Base-by-base conservation (phyloP, 2,797 vertebrate species). In the Eupleurogrammus muticus region DNA sequence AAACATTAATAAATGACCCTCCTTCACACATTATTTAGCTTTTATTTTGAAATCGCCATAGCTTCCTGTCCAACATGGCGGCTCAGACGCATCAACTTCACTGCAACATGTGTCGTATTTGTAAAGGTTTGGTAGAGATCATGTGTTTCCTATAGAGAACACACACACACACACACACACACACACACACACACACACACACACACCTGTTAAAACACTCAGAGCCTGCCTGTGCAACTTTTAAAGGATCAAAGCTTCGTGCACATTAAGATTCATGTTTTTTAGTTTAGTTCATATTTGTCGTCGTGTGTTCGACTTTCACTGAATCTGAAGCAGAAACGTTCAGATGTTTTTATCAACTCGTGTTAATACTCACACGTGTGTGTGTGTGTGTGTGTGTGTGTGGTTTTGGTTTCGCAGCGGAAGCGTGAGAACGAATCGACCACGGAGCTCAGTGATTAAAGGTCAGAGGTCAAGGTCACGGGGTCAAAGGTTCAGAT, bases 151-250 rank as follows among this genome's bases (percentile, higher is more conserved):
- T 12, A 1, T 21, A 36, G 61, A 66, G 57, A 32, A 23, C 49
- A 66, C 48, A 57, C 59, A 59, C 28, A 50, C 61, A 66, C 38
- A 36, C 47, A 65, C 47, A 68, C 14, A 52, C 51, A 48, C 63
- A 60, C 55, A 36, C 47, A 65, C 47, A 68, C 14, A 52, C 51
- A 48, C 63, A 60, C 55, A 24, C 44, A 68, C 50, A 59, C 53
- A 69, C 59, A 72, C 68, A 83, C 76, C 75, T 83, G 80, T 64
- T 71, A 60, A 83, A 83, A 73, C 49, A 68, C 34, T 77, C 59
- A 35, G 40, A 44, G 16, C 65, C 14, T 70, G 12, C 24, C 32
- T 23, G 14, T 48, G 36, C 57, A 47, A 50, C 11, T 54, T 53
- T 53, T 65, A 32, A 32, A 20, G 2, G 9, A 23, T 57, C 7